Evolutionary conservation across 2,888 invertebrate genomes (phyloP).

Genomic region (Hyposoter dolosus): DNA sequence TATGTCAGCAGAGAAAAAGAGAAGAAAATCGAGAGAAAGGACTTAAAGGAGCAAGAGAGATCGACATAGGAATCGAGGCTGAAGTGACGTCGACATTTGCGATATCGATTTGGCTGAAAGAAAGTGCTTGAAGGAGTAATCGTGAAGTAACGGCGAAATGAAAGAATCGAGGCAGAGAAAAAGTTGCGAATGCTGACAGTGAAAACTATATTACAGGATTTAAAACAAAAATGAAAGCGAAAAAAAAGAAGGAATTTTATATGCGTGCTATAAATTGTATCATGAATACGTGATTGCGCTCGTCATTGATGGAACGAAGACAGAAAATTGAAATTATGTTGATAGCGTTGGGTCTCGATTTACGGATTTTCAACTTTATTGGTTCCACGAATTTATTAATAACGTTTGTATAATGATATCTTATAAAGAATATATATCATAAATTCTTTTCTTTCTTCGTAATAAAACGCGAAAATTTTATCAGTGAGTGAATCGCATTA

Average conservation of each 20-base stretch:
- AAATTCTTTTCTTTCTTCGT: neutral
- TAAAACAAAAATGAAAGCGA: neutral
- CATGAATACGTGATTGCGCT: neutral
- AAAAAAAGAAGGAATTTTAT: neutral
- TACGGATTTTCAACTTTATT: neutral
- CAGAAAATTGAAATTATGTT: neutral
- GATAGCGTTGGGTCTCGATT: neutral
- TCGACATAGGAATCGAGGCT: neutral
- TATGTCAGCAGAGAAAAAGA: slow-evolving; percentile 32
- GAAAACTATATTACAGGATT: slow-evolving; percentile 3
- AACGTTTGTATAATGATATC: neutral
- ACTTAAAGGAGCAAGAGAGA: slow-evolving; percentile 9
- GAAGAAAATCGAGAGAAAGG: slow-evolving; percentile 18
- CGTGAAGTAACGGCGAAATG: slow-evolving; percentile 16
- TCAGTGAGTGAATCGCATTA: no score
- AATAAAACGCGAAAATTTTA: neutral
- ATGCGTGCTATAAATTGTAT: neutral
- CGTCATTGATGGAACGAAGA: neutral
- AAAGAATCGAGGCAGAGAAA: slow-evolving; percentile 1
- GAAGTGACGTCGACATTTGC: slow-evolving; percentile 33
- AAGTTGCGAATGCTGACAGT: slow-evolving; percentile 20
- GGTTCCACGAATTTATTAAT: neutral
- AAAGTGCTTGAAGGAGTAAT: slow-evolving; percentile 37
- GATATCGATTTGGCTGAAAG: slow-evolving; percentile 48
- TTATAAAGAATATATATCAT: neutral